Percentiles rank a stretch among this genome's conserved stretches.
Evolutionary conservation across 2,888 invertebrate species (phyloP).

Genomic region (Ernsta delagoae): DNA sequence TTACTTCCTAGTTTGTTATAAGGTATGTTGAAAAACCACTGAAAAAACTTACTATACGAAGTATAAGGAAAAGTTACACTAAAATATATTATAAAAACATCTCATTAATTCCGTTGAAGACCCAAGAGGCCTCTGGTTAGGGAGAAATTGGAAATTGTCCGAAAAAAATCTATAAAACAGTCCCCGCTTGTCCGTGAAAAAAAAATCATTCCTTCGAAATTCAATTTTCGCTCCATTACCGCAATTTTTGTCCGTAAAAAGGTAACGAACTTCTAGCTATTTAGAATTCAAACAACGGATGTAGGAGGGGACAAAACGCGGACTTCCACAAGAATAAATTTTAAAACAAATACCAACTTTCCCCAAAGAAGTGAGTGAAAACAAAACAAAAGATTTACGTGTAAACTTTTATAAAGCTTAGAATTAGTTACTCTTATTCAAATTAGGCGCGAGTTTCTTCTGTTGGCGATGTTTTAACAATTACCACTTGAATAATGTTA

Average conservation of each 20-base stretch:
- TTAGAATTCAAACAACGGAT: slow-evolving; percentile 78
- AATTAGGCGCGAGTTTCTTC: slow-evolving; percentile 49
- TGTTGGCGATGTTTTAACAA: slow-evolving; percentile 36
- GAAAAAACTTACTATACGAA: no score
- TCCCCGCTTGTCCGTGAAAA: slow-evolving; percentile 6
- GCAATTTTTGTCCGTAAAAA: slow-evolving; percentile 38
- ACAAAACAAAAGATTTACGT: slow-evolving; percentile 79
- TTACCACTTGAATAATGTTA: slow-evolving; percentile 13
- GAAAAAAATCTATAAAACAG: not conserved
- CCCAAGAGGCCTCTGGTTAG: no score
- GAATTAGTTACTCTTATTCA: slow-evolving; percentile 58
- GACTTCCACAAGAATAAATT: slow-evolving; percentile 69
- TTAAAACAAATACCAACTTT: slow-evolving; percentile 77
- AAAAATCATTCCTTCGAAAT: slow-evolving; percentile 25
- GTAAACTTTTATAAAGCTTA: slow-evolving; percentile 68
- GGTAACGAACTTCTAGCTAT: slow-evolving; percentile 43
- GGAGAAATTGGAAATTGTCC: no score
- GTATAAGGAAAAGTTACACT: no score
- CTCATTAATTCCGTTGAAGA: no score
- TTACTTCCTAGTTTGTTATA: no score
- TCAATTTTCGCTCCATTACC: slow-evolving; percentile 41
- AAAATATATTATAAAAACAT: no score
- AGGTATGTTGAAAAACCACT: no score
- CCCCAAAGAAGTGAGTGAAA: slow-evolving; percentile 66
- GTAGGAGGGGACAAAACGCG: slow-evolving; percentile 70